Base-by-base conservation (phyloP, 1,140 invertebrate species). In the Atta colombica region DNA sequence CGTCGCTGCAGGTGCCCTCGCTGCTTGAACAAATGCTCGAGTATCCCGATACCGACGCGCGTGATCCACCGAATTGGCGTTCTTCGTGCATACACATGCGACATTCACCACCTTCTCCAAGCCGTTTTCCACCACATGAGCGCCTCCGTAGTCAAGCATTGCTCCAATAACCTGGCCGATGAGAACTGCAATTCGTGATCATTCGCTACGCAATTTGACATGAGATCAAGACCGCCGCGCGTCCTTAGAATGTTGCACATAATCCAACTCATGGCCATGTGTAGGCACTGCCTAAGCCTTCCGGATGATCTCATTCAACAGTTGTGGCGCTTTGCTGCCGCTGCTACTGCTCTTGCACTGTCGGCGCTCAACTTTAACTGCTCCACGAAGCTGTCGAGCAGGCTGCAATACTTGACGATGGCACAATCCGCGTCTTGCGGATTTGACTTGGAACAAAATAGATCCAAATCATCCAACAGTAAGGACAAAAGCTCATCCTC, bases 1-100 rank as follows among this genome's bases (percentile, higher is more conserved):
- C 98, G 92, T 98, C 97, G 92, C 98, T 98, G 93, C 99, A 99
- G 0, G 99, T 99, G 63, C 97, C 98, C 95, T 99, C 98, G 90
- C 98, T 99, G 99, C 95, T 99, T 99, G 95, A 99, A 99, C 77
- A 99, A 96, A 95, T 99, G 99, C 94, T 99, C 98, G 85, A 99
- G 96, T 81, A 99, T 99, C 45, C 96, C 99, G 3, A 99, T 99
- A 31, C 98, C 98, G 14, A 99, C 98, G 96, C 2, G 99, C 97
- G 93, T 99, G 98, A 88, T 99, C 97, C 68, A 97, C 97, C 53
- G 97, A 97, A 80, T 97, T 97, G 10, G 96, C 95, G 87, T 98
- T 97, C 94, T 97, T 98, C 14, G 97, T 98, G 93, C 97, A 98
- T 14, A 97, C 97, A 91, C 98, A 98, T 12, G 99, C 98, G 3